Conservation (phyloP, 2,113 vertebrate genomes). For the Aptenodytes patagonicus region DNA sequence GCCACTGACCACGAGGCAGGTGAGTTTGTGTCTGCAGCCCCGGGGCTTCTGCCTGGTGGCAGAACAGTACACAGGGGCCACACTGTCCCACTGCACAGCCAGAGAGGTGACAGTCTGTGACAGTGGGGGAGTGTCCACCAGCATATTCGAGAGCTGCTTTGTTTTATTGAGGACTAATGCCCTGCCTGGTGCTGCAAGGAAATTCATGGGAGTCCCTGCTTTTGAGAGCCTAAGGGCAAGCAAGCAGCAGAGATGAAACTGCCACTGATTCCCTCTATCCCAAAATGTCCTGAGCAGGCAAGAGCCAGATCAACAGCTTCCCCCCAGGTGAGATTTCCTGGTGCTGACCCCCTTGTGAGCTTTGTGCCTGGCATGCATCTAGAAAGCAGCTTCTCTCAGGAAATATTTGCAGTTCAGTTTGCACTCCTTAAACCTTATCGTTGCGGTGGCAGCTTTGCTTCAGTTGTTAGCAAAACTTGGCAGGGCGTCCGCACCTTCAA, state of each 20-base stretch:
- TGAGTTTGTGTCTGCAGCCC: neutral
- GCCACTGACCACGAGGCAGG: neutral
- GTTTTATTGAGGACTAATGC: neutral
- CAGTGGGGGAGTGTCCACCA: rapidly evolving
- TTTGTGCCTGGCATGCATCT: neutral
- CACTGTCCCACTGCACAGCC: neutral
- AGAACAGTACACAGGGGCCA: rapidly evolving
- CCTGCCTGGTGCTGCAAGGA: neutral
- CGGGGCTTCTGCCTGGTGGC: neutral
- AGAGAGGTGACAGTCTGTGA: neutral
- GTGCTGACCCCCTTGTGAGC: rapidly evolving
- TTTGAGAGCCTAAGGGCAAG: neutral
- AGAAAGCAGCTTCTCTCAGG: neutral
- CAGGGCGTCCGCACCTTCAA: rapidly evolving
- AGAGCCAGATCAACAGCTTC: neutral
- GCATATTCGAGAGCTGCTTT: rapidly evolving
- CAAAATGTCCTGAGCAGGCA: neutral
- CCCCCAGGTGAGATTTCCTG: neutral
- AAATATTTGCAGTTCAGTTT: neutral
- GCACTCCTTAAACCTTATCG: neutral
- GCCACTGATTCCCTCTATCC: neutral
- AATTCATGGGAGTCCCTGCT: neutral
- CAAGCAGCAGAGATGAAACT: neutral
- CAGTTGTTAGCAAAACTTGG: neutral
- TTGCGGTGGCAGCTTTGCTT: neutral